Evolutionary conservation across 2,797 vertebrate genomes (phyloP).

Genomic region (Coccyzus lansbergi): DNA sequence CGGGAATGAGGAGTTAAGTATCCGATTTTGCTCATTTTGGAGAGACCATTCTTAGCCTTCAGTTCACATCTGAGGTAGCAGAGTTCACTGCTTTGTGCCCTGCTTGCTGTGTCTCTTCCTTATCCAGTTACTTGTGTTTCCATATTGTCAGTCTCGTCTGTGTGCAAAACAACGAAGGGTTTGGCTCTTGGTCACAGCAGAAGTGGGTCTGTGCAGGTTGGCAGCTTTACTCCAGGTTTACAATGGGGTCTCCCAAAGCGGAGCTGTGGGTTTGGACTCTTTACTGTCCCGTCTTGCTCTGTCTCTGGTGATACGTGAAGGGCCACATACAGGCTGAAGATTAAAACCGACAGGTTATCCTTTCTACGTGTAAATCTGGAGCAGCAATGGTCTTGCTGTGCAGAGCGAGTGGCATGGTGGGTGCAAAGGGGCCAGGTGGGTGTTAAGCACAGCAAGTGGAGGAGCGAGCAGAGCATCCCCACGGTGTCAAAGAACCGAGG

Average conservation of each 20-base stretch:
- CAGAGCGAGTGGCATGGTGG: fast-evolving
- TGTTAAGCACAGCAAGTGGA: not conserved
- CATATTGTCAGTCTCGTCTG: fast-evolving
- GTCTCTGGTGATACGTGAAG: constrained; percentile 17
- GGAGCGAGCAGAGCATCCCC: not conserved
- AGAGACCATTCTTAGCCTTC: not conserved
- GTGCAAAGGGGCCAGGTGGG: not conserved
- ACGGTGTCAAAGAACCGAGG: constrained; percentile 5
- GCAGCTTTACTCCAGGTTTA: not conserved
- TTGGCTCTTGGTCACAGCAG: not conserved
- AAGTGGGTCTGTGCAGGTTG: not conserved
- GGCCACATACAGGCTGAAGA: not conserved
- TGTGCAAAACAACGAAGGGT: not conserved
- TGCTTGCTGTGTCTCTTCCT: not conserved
- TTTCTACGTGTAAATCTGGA: not conserved
- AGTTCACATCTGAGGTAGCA: not conserved
- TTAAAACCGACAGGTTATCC: not conserved
- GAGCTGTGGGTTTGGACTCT: not conserved
- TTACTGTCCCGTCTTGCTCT: constrained; percentile 5
- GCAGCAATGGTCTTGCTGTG: not conserved
- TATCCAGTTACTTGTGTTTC: not conserved
- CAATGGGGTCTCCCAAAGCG: not conserved
- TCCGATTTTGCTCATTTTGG: not conserved
- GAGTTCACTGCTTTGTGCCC: not conserved
- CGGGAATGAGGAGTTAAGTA: not conserved